Evolutionary conservation across 2,888 invertebrate species (phyloP).

Genomic region (Panorpa germanica): DNA sequence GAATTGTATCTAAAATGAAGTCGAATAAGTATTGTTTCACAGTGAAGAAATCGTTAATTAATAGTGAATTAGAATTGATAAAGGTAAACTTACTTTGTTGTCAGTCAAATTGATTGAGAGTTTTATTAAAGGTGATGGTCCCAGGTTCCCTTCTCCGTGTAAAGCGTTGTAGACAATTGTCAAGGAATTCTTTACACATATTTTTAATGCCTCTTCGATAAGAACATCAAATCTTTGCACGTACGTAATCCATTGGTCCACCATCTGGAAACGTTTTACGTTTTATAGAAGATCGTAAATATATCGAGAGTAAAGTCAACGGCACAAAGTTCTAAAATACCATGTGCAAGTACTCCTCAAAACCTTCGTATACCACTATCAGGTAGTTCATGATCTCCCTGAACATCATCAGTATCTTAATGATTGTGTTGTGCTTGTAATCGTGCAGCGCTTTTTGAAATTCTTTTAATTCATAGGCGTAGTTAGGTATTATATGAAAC

Average conservation of each 20-base stretch:
- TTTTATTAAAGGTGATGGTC: too few relatives aligned
- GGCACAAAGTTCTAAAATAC: too few relatives aligned
- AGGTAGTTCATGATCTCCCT: constrained; percentile 46
- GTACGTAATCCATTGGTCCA: constrained; percentile 57
- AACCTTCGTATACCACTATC: constrained; percentile 52
- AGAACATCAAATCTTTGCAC: constrained; percentile 58
- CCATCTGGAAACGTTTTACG: too few relatives aligned
- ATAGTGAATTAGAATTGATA: too few relatives aligned
- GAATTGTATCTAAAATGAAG: constrained; percentile 35
- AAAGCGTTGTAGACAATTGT: constrained; percentile 41
- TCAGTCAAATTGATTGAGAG: too few relatives aligned
- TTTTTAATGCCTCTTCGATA: constrained; percentile 52
- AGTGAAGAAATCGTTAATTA: too few relatives aligned
- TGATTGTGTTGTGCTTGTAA: constrained; percentile 29
- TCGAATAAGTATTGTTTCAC: constrained; percentile 9
- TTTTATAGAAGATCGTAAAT: too few relatives aligned
- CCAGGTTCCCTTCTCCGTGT: too few relatives aligned
- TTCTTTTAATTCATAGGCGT: constrained; percentile 36
- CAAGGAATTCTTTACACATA: constrained; percentile 46
- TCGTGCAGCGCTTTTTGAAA: constrained; percentile 30
- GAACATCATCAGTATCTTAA: constrained; percentile 34
- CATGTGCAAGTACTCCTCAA: constrained; percentile 38
- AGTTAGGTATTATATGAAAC: constrained; percentile 38
- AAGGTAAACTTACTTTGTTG: too few relatives aligned
- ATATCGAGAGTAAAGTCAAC: too few relatives aligned